Evolutionary conservation across 1,140 invertebrate species (phyloP), one percentile per base, ranked within the genome.

Genomic region (Euwallacea similis): DNA sequence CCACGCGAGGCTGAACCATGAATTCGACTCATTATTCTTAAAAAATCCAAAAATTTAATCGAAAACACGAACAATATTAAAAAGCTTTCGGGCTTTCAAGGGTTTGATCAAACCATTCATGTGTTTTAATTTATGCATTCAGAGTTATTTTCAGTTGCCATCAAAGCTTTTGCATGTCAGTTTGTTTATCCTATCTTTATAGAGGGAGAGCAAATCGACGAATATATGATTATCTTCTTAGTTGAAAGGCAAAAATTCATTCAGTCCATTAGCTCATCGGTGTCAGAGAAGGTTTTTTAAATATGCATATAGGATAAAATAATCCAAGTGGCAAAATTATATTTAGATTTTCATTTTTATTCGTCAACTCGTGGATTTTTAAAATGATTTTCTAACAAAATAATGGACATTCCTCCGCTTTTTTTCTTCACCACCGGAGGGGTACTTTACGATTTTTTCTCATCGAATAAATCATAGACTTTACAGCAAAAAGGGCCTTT

Each of bases 11-110:
- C 13, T 16, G 9, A 56, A n/a, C 54, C 3, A 56, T 15, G 46
- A 13, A 11, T 50, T 50, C 13, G 46, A 0, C 9, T 10, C 9
- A 50, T 50, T 50, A 50, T 13, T 50, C 46, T 13, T 33, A 50
- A 50, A 56, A 56, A 56, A 56, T 56, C 54, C 54, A 56, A 56
- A 56, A 56, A 56, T 56, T 56, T 15, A 56, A 56, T 56, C 54
- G 11, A 56, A 56, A 56, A 56, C 54, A 56, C 54, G 54, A 56
- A 56, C 54, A 15, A 21, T 16, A 10, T 21, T 56, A 56, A 56
- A 56, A 56, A 15, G 11, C 9, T 56, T 21, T 15, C 6, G 16
- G 8, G 54, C 16, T 56, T 15, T 61, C 59, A 61, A 61, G 59
- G 9, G 1, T 42, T 33, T 33, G 21, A 33, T 33, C 21, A 33